phyloP scores from a whole-genome alignment of 37 sponge, comb jelly and placozoan genomes.

The Geodia barretti region DNA sequence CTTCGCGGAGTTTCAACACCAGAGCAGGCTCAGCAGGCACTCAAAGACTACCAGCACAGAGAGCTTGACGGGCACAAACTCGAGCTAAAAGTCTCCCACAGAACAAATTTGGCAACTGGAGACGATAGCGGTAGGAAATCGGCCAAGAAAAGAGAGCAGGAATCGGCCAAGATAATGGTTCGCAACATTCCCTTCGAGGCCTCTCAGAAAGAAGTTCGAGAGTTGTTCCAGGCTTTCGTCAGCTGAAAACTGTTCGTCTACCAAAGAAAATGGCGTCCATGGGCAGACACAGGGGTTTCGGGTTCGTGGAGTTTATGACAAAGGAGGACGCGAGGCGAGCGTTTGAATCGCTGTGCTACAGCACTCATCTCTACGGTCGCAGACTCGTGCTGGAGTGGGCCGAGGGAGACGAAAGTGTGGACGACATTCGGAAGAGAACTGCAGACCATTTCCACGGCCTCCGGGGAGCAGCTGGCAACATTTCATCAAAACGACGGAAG shows the following conservation, averaged over 20 bases:
- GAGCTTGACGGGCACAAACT: conserved; percentile 84
- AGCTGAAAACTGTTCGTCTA: conserved; percentile 84
- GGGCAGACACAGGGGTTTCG: conserved; percentile 94
- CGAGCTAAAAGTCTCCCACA: conserved; percentile 82
- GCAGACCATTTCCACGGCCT: conserved; percentile 75
- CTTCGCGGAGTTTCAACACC: conserved; percentile 79
- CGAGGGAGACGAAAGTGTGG: conserved; percentile 87
- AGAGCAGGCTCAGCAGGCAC: conserved; percentile 70
- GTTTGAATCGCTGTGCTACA: conserved; percentile 77
- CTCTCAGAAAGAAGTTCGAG: conserved; percentile 74
- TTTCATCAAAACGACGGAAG: conserved; percentile 26
- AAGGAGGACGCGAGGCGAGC: conserved; percentile 88
- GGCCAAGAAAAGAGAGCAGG: conserved; percentile 26
- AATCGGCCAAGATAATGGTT: conserved; percentile 79
- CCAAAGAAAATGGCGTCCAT: conserved; percentile 81
- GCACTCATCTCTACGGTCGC: conserved; percentile 97
- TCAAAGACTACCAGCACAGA: conserved; percentile 77
- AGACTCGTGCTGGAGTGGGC: conserved; percentile 97
- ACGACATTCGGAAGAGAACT: conserved; percentile 79
- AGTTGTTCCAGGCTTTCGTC: conserved; percentile 91
- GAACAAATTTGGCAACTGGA: not conserved
- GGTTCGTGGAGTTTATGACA: conserved; percentile 91
- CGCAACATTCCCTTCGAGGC: conserved; percentile 97
- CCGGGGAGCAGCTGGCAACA: not conserved
- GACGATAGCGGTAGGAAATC: conserved; percentile 2